These are phyloP conservation scores for Cromileptes altivelis DNA, from an alignment of 2,113 vertebrate genomes.

Conservation along the genomic window DNA sequence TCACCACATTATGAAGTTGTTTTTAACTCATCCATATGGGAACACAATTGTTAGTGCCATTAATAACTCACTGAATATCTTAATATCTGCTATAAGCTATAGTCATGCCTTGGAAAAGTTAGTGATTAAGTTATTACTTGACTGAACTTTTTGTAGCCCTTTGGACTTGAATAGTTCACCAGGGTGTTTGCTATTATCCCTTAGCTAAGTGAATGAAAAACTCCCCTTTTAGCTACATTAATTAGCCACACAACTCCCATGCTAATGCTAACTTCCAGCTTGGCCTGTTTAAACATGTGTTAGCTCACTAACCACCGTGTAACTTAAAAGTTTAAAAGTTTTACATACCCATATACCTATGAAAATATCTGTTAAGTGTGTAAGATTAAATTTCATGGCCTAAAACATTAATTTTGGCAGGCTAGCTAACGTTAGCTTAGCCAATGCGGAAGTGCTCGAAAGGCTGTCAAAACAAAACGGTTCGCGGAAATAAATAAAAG, in stretches of 20 bases:
- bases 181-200: background rate
- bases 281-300: background rate
- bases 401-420: background rate
- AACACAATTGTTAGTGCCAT: background rate
- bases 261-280: background rate
- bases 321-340: background rate
- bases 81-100: background rate
- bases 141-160: background rate
- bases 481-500: rapidly evolving
- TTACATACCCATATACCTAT: too few species aligned
- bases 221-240: background rate
- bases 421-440: conserved; percentile 40
- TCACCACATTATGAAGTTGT: background rate
- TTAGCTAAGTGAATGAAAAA: background rate
- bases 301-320: background rate
- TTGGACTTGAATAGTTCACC: background rate
- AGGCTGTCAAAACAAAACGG: conserved; percentile 7
- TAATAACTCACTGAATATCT: background rate
- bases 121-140: background rate
- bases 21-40: background rate
- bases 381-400: conserved; percentile 15
- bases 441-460: conserved; percentile 63
- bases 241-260: background rate
- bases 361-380: background rate
- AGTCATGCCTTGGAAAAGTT: background rate